Evolutionary conservation across 1,140 invertebrate species (phyloP).

Genomic region (Hestina assimilis): DNA sequence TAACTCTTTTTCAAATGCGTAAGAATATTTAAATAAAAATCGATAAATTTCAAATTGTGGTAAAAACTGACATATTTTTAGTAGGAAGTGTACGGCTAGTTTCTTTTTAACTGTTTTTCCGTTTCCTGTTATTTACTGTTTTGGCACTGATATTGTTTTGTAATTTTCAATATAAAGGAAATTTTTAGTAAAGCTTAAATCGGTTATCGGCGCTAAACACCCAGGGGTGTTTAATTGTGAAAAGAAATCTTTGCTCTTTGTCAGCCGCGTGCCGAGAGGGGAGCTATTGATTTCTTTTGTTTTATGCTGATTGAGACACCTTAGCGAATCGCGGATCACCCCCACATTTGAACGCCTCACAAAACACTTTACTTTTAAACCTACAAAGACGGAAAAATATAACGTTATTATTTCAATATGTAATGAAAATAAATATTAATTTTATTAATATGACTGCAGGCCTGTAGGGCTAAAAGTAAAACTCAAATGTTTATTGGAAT

Average conservation of each 20-base stretch:
- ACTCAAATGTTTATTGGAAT: background rate
- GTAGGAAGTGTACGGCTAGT: too few species aligned
- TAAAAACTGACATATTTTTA: too few species aligned
- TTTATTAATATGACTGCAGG: too few species aligned
- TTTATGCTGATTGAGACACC: slow-evolving; percentile 79
- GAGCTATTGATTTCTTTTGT: slow-evolving; percentile 78
- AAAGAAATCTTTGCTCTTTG: slow-evolving; percentile 78
- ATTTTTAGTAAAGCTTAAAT: slow-evolving; percentile 53
- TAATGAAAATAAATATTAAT: too few species aligned
- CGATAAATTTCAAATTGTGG: too few species aligned
- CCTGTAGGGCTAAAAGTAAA: slow-evolving; percentile 23
- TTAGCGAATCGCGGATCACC: slow-evolving; percentile 56
- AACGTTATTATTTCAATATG: too few species aligned
- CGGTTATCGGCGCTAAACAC: slow-evolving; percentile 66
- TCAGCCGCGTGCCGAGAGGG: slow-evolving; percentile 60
- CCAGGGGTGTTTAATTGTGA: slow-evolving; percentile 75
- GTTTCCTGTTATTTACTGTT: too few species aligned
- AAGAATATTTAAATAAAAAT: background rate
- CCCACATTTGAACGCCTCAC: slow-evolving; percentile 61
- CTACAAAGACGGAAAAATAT: slow-evolving; percentile 3
- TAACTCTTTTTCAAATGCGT: too few species aligned
- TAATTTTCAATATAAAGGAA: slow-evolving; percentile 33
- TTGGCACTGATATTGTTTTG: too few species aligned
- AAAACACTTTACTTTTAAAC: slow-evolving; percentile 66
- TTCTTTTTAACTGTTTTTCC: too few species aligned